These are phyloP conservation scores for Nemoura dubitans DNA, from an alignment of 2,888 invertebrate species.

Conservation along the genomic window DNA sequence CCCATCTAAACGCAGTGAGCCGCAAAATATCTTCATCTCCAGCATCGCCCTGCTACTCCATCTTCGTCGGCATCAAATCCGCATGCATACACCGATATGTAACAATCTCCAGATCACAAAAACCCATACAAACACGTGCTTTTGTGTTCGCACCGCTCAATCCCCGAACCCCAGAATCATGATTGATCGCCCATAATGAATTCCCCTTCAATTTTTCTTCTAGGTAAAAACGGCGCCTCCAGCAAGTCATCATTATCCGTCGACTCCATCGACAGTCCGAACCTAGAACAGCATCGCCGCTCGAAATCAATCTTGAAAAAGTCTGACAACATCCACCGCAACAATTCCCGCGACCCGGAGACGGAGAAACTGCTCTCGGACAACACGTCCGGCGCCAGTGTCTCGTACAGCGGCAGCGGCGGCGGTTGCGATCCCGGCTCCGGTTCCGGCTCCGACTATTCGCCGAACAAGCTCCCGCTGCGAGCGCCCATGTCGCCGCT, in stretches of 20 bases:
- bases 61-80: neutral
- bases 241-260: slow-evolving; percentile 74
- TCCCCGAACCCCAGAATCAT: neutral
- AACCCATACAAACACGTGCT: neutral
- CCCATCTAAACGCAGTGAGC: neutral
- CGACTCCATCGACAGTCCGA: slow-evolving; percentile 75
- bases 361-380: slow-evolving; percentile 78
- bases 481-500: slow-evolving; percentile 44
- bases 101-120: neutral
- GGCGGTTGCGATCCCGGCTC: slow-evolving; percentile 55
- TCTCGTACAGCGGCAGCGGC: slow-evolving; percentile 60
- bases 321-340: slow-evolving; percentile 67
- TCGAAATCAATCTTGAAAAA: slow-evolving; percentile 83
- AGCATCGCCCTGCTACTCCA: neutral
- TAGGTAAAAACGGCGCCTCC: slow-evolving; percentile 65
- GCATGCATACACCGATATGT: too few relatives aligned
- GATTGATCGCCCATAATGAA: neutral
- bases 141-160: neutral
- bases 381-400: slow-evolving; percentile 67
- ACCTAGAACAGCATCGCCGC: slow-evolving; percentile 71
- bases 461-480: slow-evolving; percentile 54
- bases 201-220: neutral
- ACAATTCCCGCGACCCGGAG: slow-evolving; percentile 71
- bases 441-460: slow-evolving; percentile 59
- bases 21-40: neutral